Base-by-base conservation (phyloP, 2,888 invertebrate genomes). In the Odontothrips loti region DNA sequence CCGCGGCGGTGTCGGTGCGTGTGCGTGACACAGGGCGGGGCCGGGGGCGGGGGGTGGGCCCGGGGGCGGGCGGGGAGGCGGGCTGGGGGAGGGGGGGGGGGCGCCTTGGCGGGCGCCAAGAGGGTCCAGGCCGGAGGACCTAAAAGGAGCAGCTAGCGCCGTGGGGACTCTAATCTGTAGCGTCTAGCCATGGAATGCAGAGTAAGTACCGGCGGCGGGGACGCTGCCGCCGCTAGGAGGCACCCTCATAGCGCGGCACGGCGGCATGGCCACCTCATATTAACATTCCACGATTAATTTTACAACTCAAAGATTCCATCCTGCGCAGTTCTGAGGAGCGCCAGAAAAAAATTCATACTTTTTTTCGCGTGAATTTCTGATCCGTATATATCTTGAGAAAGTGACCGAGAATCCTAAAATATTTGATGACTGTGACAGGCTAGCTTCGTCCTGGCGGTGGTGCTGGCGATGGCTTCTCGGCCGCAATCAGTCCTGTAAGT, bases 111-210 rank as follows among this genome's bases (percentile, higher is more conserved):
- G 23, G 23, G 23, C 68, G 23, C 68, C 51, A 10, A 6, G 15
- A 20, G 58, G 58, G 58, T 15, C 58, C 58, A 17, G 1, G 27
- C 9, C 68, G 68, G 68, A 75, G 68, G 27, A 27, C 68, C 68
- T 75, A 75, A 75, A 75, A 75, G 68, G 68, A 27, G 23, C 11
- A 27, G 23, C 68, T 9, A 15, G 15, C 15, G 27, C 68, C 68
- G 9, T 23, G 68, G 23, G 68, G 58, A 20, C 58, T 20, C 68
- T 75, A 75, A 75, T 75, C 68, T 23, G 68, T 27, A 75, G 68
- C 68, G n/a, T 27, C 68, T 75, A 75, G 68, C 68, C 68, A 75
- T 75, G 68, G 68, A 75, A 75, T 75, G 68, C 68, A 75, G 68
- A 75, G 68, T 75, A 75, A 75, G 68, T 27, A 23, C 27, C 68